Base-by-base conservation (phyloP, 2,113 vertebrate genomes). In the Ceyx cyanopectus region DNA sequence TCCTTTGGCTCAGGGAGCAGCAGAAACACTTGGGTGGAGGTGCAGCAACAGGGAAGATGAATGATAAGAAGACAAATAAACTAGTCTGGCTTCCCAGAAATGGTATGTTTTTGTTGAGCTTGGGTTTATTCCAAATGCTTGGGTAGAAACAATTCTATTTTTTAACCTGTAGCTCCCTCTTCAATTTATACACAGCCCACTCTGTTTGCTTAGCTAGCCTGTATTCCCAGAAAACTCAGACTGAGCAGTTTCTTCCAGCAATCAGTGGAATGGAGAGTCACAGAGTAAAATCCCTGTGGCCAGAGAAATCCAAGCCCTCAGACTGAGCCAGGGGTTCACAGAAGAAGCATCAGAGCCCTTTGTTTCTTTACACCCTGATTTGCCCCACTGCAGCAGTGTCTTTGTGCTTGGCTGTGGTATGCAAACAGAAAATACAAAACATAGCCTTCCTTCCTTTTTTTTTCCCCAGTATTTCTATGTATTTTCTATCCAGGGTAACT, bases 11-110 rank as follows among this genome's bases (percentile, higher is more conserved):
- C 69, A 22, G 82, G 69, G 74, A 94, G 75, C 70, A 61, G 83
- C 50, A 95, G 86, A 84, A 94, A 76, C 51, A 67, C 81, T 85
- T 43, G 82, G 90, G 90, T 96, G 87, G 50, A 89, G 61, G 88
- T 80, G 62, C n/a, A 90, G 90, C 70, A 79, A 73, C 6, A 22
- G 57, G 51, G 54, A 92, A 96, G 90, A 87, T 87, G 87, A 85
- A 90, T 88, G 81, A 69, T 54, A 75, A 0, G 5, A 69, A 68
- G 81, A 77, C 83, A 83, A 85, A 92, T 85, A 80, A 84, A 80
- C 76, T 72, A 77, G 77, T 51, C 67, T 80, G 63, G 60, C 81
- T 79, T 93, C 90, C 80, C 56, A 86, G 87, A 83, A 95, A 77
- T 37, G 3, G 61, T 41, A 66, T 46, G 51, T 73, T 46, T 86